phyloP scores from a whole-genome alignment of 2,113 vertebrate species.

The Emydocephalus ijimae region DNA sequence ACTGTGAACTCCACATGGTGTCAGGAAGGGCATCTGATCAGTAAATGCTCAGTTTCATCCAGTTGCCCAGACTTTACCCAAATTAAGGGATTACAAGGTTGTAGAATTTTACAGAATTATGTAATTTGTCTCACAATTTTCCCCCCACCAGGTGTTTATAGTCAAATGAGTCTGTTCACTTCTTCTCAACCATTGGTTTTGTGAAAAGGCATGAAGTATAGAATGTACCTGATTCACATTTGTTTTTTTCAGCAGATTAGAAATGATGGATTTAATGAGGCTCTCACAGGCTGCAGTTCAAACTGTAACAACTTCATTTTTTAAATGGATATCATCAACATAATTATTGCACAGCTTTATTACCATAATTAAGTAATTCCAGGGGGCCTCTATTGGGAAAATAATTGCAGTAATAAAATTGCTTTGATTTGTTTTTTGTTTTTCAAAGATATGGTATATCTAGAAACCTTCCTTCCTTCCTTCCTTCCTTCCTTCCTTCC shows the following conservation, averaged over 20 bases:
- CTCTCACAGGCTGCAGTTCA: background rate
- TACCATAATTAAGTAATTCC: slow-evolving; percentile 15
- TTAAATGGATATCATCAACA: background rate
- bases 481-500: background rate
- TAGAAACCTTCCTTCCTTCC: background rate
- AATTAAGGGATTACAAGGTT: background rate
- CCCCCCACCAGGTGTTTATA: accelerated
- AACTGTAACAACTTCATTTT: background rate
- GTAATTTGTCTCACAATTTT: background rate
- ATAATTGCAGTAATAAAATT: background rate
- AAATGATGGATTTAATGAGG: background rate
- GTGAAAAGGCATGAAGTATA: background rate
- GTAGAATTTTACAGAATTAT: background rate
- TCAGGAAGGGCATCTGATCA: background rate
- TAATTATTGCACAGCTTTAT: slow-evolving; percentile 7
- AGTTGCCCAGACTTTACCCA: background rate
- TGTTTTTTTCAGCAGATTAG: background rate
- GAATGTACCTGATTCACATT: background rate
- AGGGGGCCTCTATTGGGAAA: background rate
- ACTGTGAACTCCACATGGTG: background rate
- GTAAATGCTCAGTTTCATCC: background rate
- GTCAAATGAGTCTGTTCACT: accelerated
- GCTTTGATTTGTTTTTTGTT: background rate
- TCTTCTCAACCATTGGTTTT: background rate
- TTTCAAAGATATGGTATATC: accelerated